A percentile compares a stretch with the other conserved stretches of the same genome.
Evolutionary conservation across 2,888 invertebrate genomes (phyloP).

Genomic region (Limnephilus lunatus): DNA sequence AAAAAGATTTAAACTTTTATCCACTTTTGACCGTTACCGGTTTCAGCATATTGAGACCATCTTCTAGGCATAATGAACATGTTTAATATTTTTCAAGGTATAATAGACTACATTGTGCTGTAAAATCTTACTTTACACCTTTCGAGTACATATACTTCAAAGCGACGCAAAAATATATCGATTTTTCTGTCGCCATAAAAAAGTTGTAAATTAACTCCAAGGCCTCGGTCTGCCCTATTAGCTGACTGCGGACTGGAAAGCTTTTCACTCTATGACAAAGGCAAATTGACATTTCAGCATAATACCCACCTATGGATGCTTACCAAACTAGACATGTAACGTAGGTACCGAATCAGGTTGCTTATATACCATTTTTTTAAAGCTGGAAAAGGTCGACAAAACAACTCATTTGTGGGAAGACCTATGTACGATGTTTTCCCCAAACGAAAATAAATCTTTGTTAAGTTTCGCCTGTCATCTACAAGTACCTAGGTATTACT

Average conservation of each 20-base stretch:
- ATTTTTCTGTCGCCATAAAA: neutral
- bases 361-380: neutral
- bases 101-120: neutral
- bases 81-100: no score
- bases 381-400: neutral
- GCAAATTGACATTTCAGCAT: neutral
- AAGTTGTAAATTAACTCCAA: neutral
- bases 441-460: neutral
- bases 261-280: neutral
- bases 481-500: neutral
- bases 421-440: neutral
- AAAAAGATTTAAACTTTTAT: no score
- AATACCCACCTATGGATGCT: neutral
- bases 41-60: no score
- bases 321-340: neutral
- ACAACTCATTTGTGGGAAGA: neutral
- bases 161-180: neutral
- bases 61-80: no score
- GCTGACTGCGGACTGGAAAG: neutral
- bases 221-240: neutral
- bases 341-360: no score
- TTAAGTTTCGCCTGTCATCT: neutral
- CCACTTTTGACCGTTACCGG: no score
- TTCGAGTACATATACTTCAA: no score
- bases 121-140: neutral